Evolutionary conservation across 2,797 vertebrate species (phyloP).

Genomic region (Gallinago solitaria): DNA sequence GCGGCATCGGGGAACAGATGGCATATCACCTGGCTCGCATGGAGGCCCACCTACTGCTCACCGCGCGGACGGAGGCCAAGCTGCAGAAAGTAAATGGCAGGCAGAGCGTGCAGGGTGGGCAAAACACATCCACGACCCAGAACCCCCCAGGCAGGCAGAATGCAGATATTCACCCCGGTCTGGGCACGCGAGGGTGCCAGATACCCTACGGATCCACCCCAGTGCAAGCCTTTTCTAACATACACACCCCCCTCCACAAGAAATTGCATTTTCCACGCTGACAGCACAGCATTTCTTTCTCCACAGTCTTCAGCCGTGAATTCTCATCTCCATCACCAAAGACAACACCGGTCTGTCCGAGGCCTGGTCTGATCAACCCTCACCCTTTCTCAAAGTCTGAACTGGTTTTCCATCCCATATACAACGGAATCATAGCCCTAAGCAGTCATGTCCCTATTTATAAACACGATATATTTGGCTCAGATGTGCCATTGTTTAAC

Average conservation of each 20-base stretch:
- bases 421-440: neutral
- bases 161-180: fast-evolving
- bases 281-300: neutral
- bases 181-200: fast-evolving
- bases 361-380: neutral
- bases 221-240: neutral
- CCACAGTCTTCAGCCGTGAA: neutral
- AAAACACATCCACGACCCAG: neutral
- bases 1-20: conserved; percentile 78
- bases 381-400: neutral
- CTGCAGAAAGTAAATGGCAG: conserved; percentile 71
- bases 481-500: neutral
- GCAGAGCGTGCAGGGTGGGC: fast-evolving
- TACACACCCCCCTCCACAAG: neutral
- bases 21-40: conserved; percentile 76
- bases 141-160: neutral
- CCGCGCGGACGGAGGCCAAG: conserved; percentile 55
- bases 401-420: neutral
- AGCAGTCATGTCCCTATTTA: neutral
- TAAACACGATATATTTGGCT: neutral
- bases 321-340: neutral
- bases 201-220: neutral
- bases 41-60: conserved; percentile 76
- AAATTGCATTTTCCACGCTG: neutral
- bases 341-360: neutral